Evolutionary conservation across 2,888 invertebrate genomes (phyloP).

Genomic region (Endotricha flammealis): DNA sequence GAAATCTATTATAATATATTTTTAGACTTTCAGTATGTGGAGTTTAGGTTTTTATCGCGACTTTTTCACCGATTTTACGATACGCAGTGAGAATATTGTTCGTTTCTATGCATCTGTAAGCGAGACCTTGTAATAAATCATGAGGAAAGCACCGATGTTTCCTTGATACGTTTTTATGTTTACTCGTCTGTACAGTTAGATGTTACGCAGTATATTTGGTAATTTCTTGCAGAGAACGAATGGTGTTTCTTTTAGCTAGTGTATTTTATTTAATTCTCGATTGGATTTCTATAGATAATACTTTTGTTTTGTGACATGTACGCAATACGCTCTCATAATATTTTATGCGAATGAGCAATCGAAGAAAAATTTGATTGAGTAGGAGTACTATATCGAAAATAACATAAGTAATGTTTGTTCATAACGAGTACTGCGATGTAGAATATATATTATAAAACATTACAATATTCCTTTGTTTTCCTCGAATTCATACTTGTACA

Average conservation of each 20-base stretch:
- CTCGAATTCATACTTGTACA: constrained; percentile 77
- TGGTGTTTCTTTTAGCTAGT: constrained; percentile 69
- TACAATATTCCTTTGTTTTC: constrained; percentile 74
- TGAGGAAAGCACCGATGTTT: constrained; percentile 52
- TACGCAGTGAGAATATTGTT: constrained; percentile 65
- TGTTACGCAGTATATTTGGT: constrained; percentile 65
- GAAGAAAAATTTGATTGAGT: constrained; percentile 72
- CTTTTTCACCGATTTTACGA: constrained; percentile 69
- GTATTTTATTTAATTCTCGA: constrained; percentile 70
- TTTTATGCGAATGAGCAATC: constrained; percentile 48
- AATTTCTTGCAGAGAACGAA: constrained; percentile 60
- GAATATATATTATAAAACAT: constrained; percentile 72
- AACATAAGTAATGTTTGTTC: constrained; percentile 75
- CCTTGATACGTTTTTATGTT: constrained; percentile 53
- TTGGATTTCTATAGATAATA: constrained; percentile 67
- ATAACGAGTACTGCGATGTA: constrained; percentile 74
- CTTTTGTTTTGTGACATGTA: constrained; percentile 59
- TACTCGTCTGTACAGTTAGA: constrained; percentile 72
- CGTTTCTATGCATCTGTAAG: constrained; percentile 64
- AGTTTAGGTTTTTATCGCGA: constrained; percentile 73
- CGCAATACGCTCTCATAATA: constrained; percentile 58
- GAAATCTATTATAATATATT: constrained; percentile 77
- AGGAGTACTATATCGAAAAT: constrained; percentile 71
- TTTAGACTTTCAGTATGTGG: constrained; percentile 75
- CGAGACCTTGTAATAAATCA: constrained; percentile 62